Evolutionary conservation across 2,797 vertebrate genomes (phyloP), one percentile per base, ranked within the genome.

Genomic region (Chromobotia macracanthus): DNA sequence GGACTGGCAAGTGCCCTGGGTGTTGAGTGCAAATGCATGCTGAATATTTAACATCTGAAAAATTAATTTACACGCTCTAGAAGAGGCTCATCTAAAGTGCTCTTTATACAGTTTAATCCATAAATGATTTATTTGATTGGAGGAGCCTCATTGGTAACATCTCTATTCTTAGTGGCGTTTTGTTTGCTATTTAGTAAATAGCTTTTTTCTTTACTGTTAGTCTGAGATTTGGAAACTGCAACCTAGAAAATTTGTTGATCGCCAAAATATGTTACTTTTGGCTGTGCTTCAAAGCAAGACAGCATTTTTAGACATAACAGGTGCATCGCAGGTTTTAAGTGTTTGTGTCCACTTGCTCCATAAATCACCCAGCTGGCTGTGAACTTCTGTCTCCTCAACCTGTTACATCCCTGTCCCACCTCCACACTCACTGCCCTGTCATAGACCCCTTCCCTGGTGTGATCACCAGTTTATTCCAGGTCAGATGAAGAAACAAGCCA

Each of bases 1-100:
- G 64, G 75, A 31, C 65, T 21, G 19, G 12, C 28, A 82, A 46
- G 67, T 75, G 48, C 21, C 18, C 77, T 64, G 23, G 69, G 21
- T 44, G 65, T 73, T 75, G 80, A 83, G 60, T 86, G 82, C 77
- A 83, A 86, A 86, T 72, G 64, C 72, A 80, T 48, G n/a, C 50
- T 69, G 74, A 48, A 73, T 66, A 19, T 80, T 74, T 78, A 68
- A 63, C 81, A 79, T 38, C 50, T 77, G 73, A 46, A 67, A 81
- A 77, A 70, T 86, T 76, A 58, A 76, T 80, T 51, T 25, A 13
- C 53, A 53, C 56, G 61, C 48, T 48, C 1, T 21, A 28, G 51
- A 7, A 31, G 60, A 38, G 48, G 16, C 48, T 72, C 31, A 25
- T 18, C n/a, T 61, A 23, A 6, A 70, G 5, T 50, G 28, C 46